Percentiles rank a stretch among this genome's conserved stretches.
Evolutionary conservation across 2,888 invertebrate species (phyloP).

Genomic region (Meiosimyza decipiens): DNA sequence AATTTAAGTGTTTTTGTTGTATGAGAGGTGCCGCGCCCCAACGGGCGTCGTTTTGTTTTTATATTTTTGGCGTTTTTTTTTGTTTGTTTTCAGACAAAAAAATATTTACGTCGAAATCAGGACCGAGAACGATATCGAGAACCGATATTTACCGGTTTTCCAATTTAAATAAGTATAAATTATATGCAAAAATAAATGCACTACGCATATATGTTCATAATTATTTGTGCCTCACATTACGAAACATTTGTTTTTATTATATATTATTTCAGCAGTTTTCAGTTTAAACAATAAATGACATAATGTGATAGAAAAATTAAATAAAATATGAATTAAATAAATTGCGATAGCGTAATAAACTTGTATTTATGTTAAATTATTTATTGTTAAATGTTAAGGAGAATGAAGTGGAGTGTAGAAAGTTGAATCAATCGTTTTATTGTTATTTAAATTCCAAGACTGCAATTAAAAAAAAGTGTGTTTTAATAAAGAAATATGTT

Average conservation of each 20-base stretch:
- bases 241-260: neutral
- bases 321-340: constrained; percentile 11
- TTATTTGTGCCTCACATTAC: neutral
- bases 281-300: neutral
- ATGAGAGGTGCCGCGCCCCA: too few relatives aligned
- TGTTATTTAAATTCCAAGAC: constrained; percentile 49
- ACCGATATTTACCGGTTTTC: too few relatives aligned
- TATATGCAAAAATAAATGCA: too few relatives aligned
- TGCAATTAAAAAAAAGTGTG: constrained; percentile 44
- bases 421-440: constrained; percentile 32
- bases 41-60: too few relatives aligned
- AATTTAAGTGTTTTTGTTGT: too few relatives aligned
- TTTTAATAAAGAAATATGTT: neutral
- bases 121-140: too few relatives aligned
- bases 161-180: too few relatives aligned
- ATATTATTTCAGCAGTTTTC: constrained; percentile 19
- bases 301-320: neutral
- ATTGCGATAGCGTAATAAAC: constrained; percentile 27
- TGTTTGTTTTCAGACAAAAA: too few relatives aligned
- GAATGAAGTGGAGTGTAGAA: constrained; percentile 29
- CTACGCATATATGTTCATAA: too few relatives aligned
- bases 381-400: constrained; percentile 29
- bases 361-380: constrained; percentile 23
- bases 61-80: too few relatives aligned
- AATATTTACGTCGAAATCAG: too few relatives aligned